Percentiles rank a stretch among this genome's conserved stretches.
Evolutionary conservation across 2,797 vertebrate genomes (phyloP).

Genomic region (Pseudopleuronectes americanus): DNA sequence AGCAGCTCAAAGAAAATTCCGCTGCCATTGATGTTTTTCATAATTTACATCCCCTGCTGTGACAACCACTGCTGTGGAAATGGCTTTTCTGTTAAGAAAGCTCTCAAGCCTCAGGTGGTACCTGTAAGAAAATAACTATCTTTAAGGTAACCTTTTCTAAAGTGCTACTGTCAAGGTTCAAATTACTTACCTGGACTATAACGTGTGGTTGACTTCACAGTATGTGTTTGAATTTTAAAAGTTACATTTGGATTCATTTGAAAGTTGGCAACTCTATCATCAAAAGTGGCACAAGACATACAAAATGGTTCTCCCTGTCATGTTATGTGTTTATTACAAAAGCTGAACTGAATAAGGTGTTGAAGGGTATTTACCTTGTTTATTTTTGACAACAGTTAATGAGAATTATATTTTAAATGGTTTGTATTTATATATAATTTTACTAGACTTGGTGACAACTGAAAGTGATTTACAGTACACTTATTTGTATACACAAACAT

Average conservation of each 20-base stretch:
- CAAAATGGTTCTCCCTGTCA: no score
- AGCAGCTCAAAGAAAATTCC: background rate
- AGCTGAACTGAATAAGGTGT: background rate
- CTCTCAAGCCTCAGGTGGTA: background rate
- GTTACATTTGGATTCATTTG: no score
- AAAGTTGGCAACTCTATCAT: no score
- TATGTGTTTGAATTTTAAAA: background rate
- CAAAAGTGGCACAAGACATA: no score
- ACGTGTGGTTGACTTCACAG: background rate
- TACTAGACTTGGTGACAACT: no score
- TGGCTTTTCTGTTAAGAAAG: no score
- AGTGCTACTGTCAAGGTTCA: background rate
- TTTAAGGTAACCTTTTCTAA: background rate
- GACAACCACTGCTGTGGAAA: background rate
- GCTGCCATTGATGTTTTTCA: background rate
- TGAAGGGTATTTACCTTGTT: background rate
- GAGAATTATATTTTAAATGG: no score
- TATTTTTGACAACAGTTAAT: no score
- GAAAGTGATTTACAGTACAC: no score
- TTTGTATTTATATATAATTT: no score
- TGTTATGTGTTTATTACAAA: background rate
- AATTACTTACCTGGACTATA: background rate
- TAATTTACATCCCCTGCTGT: background rate
- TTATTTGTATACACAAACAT: no score
- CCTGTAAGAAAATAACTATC: background rate